Evolutionary conservation across 1,140 invertebrate species (phyloP), one percentile per base, ranked within the genome.

Genomic region (Hyles vespertilio): DNA sequence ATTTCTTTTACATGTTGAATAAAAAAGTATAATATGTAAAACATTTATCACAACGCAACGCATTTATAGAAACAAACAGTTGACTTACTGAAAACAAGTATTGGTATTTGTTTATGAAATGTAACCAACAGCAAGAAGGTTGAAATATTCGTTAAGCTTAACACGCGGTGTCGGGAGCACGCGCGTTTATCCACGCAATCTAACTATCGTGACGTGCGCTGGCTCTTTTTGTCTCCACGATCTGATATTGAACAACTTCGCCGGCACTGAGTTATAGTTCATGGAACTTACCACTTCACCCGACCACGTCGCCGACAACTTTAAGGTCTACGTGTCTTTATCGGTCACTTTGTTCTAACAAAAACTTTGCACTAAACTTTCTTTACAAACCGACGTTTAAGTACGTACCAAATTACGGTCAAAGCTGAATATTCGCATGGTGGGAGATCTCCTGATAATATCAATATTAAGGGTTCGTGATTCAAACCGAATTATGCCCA

Each of bases 221-320:
- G 53, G 59, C 63, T 67, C 64, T 69, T 53, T 77, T 67, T 72
- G 65, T 72, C 67, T 67, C 59, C 65, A 51, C 80, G 76, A 85
- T 83, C 79, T 76, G 79, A 81, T 40, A 40, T 81, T 69, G 67
- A 64, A 12, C 61, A 73, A 81, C 70, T 77, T 79, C 58, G 56
- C 65, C 53, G 59, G 45, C 59, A 68, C 54, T 76, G 64, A 72
- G 58, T 80, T 81, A 78, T 74, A 56, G 70, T 66, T 67, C 58
- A 53, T 62, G 58, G 62, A 73, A 75, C 69, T 77, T 73, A 65
- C 63, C 56, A 65, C 63, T 77, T 59, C 63, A 55, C 67, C 61
- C 61, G 47, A 58, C 56, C 56, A 68, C 60, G 60, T 68, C 51
- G 63, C 57, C 56, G 51, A 57, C 58, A 65, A 67, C 56, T 72